Percentiles rank a stretch among this genome's conserved stretches.
Conservation (phyloP, 2,888 invertebrate species). For the Doris montereyensis region DNA sequence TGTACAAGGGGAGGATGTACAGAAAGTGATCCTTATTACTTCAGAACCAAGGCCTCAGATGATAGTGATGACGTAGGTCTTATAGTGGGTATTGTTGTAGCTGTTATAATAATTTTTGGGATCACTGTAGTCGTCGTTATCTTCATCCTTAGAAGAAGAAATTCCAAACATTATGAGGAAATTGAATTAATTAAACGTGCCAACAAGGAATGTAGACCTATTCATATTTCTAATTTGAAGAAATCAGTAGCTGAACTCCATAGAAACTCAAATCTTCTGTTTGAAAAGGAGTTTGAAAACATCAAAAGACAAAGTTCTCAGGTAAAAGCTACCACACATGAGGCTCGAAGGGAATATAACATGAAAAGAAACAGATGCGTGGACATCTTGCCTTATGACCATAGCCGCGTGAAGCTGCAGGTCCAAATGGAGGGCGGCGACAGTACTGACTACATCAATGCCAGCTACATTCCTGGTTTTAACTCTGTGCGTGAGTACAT, state of each 20-base stretch:
- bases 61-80: too few species aligned
- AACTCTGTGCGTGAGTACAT: constrained; percentile 80
- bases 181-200: too few species aligned
- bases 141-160: too few species aligned
- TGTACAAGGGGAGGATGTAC: too few species aligned
- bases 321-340: constrained; percentile 54
- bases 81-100: too few species aligned
- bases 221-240: constrained; percentile 51
- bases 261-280: constrained; percentile 59
- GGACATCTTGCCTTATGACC: constrained; percentile 83
- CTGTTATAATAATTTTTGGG: too few species aligned
- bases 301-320: constrained; percentile 55
- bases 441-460: constrained; percentile 83
- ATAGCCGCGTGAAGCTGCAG: constrained; percentile 78
- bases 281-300: constrained; percentile 65
- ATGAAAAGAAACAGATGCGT: constrained; percentile 82
- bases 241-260: constrained; percentile 52
- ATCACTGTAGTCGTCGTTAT: too few species aligned
- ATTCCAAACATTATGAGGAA: too few species aligned
- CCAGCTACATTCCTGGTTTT: constrained; percentile 82
- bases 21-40: too few species aligned
- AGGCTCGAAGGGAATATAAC: constrained; percentile 77
- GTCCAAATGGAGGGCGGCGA: constrained; percentile 76
- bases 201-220: too few species aligned
- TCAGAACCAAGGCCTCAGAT: too few species aligned